phyloP scores from a whole-genome alignment of 2,797 vertebrate species.

The Myoxocephalus aenaeus region DNA sequence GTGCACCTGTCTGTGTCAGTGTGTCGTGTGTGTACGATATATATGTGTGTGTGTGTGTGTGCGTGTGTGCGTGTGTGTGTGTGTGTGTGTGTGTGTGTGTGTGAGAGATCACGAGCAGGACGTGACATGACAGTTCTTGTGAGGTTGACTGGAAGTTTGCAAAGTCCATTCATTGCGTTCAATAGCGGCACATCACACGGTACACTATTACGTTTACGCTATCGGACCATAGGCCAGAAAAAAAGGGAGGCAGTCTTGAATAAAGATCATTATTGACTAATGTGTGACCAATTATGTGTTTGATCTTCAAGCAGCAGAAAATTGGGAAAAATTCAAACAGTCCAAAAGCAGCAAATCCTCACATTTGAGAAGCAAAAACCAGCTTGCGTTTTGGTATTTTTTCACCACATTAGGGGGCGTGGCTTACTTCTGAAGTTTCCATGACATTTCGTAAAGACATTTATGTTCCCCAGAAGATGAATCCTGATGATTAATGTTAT shows the following conservation, averaged over 20 bases:
- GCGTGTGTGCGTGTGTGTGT: neutral
- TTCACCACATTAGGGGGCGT: neutral
- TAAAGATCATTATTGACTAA: neutral
- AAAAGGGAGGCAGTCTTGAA: neutral
- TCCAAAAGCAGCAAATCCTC: neutral
- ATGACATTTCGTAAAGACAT: neutral
- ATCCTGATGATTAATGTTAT: neutral
- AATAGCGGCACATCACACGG: neutral
- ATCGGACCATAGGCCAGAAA: too few relatives aligned
- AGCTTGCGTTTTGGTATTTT: neutral
- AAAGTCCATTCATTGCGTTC: constrained; percentile 4
- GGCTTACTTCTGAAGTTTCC: neutral
- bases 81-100: neutral
- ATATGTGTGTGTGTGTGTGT: neutral
- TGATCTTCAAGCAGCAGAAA: neutral
- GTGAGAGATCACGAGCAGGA: neutral
- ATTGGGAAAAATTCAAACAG: neutral
- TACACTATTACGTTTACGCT: neutral
- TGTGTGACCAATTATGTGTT: neutral
- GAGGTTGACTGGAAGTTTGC: constrained; percentile 4
- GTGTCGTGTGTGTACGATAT: neutral
- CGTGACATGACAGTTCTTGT: constrained; percentile 18
- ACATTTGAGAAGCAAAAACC: neutral
- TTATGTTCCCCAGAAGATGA: neutral
- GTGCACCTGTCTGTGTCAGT: constrained; percentile 59